These are phyloP conservation scores for Campoletis sonorensis DNA, from an alignment of 1,140 invertebrate species.

Conservation along the genomic window DNA sequence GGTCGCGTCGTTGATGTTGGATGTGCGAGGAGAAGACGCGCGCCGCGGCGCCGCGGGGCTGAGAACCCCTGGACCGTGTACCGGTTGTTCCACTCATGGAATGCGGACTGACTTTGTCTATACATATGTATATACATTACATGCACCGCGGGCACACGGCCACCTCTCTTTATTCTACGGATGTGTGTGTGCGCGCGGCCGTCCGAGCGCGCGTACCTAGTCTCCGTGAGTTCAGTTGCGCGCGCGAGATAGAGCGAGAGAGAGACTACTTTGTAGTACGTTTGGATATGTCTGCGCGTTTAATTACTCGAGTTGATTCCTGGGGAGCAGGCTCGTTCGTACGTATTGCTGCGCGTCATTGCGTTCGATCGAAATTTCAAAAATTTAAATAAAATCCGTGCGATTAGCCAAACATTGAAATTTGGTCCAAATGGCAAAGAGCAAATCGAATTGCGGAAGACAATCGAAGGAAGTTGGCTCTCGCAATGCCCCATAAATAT, in stretches of 20 bases:
- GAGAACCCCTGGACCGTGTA: slow-evolving; percentile 74
- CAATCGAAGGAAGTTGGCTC: slow-evolving; percentile 71
- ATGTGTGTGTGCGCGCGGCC: no score
- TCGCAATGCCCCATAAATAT: no score
- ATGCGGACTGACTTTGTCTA: slow-evolving; percentile 69
- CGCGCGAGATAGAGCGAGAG: no score
- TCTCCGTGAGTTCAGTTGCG: no score
- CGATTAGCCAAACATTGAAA: not conserved
- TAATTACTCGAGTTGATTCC: no score
- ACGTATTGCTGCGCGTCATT: no score
- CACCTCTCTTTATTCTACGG: slow-evolving; percentile 23
- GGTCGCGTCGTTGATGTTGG: not conserved
- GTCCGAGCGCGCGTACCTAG: no score
- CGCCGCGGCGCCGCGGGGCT: slow-evolving; percentile 46
- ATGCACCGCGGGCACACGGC: slow-evolving; percentile 33
- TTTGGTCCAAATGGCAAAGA: slow-evolving; percentile 3
- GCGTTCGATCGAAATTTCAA: not conserved
- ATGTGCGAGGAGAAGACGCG: not conserved
- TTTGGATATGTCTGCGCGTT: not conserved
- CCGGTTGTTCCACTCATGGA: slow-evolving; percentile 77
- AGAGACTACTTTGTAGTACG: slow-evolving; percentile 8
- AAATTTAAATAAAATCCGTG: not conserved
- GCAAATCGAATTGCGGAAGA: slow-evolving; percentile 61
- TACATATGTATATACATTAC: slow-evolving; percentile 6
- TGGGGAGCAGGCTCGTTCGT: no score